These are phyloP conservation scores for Hypsibius dujardini DNA, from an alignment of 1,140 invertebrate species.

Conservation along the genomic window DNA sequence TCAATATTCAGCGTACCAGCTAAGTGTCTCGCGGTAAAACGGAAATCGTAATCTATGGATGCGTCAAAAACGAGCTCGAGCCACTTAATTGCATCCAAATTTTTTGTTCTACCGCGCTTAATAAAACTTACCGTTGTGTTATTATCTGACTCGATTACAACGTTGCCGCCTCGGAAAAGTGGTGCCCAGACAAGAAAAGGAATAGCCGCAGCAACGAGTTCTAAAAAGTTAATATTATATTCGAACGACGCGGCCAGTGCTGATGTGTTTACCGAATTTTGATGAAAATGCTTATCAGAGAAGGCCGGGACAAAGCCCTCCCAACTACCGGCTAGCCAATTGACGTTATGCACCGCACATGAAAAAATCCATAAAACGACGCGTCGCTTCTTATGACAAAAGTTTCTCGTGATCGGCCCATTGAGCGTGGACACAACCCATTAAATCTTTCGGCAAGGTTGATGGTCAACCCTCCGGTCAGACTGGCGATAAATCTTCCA, in stretches of 20 bases:
- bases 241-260: background rate
- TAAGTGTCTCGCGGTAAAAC: background rate
- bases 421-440: background rate
- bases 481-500: too few relatives aligned
- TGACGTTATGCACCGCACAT: background rate
- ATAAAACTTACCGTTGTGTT: background rate
- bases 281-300: background rate
- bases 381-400: background rate
- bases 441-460: background rate
- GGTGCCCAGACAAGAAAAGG: background rate
- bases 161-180: background rate
- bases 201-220: background rate
- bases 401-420: background rate
- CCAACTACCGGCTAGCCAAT: background rate
- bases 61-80: background rate
- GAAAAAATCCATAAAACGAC: background rate
- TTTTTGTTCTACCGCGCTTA: background rate
- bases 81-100: background rate
- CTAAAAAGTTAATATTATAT: conserved; percentile 11
- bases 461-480: background rate
- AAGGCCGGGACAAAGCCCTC: background rate
- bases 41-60: background rate
- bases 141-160: background rate
- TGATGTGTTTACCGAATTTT: background rate
- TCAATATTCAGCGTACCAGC: background rate